Evolutionary conservation across 2,888 invertebrate species (phyloP).

Genomic region (Neocrepidodera transversa): DNA sequence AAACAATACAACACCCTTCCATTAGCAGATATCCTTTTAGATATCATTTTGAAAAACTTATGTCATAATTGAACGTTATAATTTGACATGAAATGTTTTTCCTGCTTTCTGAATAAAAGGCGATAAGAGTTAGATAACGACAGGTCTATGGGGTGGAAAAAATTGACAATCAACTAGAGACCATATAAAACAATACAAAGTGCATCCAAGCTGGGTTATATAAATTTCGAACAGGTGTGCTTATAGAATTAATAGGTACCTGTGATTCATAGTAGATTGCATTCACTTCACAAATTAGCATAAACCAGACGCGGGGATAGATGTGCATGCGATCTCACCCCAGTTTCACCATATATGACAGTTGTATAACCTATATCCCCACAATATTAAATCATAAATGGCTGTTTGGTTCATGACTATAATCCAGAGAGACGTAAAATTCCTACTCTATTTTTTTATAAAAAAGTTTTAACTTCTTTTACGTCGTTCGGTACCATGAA

Average conservation of each 20-base stretch:
- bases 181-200: constrained; percentile 32
- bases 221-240: constrained; percentile 41
- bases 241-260: constrained; percentile 37
- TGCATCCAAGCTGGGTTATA: constrained; percentile 30
- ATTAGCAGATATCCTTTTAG: constrained; percentile 8
- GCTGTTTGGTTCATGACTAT: constrained; percentile 16
- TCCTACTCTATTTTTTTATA: too few species aligned
- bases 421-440: too few species aligned
- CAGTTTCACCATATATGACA: constrained; percentile 36
- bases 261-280: constrained; percentile 45
- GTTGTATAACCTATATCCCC: constrained; percentile 38
- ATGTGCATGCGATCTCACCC: constrained; percentile 25
- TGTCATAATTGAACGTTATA: constrained; percentile 14
- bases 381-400: constrained; percentile 24
- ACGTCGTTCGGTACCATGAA: too few species aligned
- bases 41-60: constrained; percentile 13
- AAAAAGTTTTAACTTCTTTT: too few species aligned
- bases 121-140: constrained; percentile 32
- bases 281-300: constrained; percentile 47
- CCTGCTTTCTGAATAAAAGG: constrained; percentile 29
- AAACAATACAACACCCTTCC: constrained; percentile 11
- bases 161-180: constrained; percentile 29
- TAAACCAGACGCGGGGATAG: constrained; percentile 41
- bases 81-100: constrained; percentile 27
- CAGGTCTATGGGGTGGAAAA: constrained; percentile 25